phyloP scores from a whole-genome alignment of 2,888 invertebrate species.

The Drosophila rellima region DNA sequence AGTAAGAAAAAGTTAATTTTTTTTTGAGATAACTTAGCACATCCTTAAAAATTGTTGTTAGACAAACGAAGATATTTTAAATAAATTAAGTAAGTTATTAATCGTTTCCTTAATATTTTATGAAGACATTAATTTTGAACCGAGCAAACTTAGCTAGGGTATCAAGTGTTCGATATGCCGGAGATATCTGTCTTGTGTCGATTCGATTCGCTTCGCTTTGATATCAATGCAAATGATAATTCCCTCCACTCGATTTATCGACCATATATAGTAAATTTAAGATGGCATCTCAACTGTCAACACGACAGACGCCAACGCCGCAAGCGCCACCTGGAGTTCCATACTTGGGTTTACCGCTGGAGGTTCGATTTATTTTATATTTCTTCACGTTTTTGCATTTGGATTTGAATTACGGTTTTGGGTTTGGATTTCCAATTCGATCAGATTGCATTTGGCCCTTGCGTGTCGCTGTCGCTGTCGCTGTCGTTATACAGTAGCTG shows the following conservation, averaged over 20 bases:
- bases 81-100: not conserved
- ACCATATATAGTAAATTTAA: conserved; percentile 49
- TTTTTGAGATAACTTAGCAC: no score
- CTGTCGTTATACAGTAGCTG: conserved; percentile 43
- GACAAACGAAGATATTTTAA: no score
- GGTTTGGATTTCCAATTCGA: conserved; percentile 1
- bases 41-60: no score
- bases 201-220: conserved; percentile 14
- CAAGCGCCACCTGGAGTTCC: conserved; percentile 56
- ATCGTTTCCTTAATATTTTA: no score
- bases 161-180: not conserved
- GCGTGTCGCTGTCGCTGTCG: conserved; percentile 30
- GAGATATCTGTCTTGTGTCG: not conserved
- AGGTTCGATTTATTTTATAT: not conserved
- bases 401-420: conserved; percentile 27
- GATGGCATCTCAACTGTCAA: conserved; percentile 58
- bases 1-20: no score
- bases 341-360: conserved; percentile 45
- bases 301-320: conserved; percentile 68
- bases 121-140: no score
- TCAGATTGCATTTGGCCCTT: conserved; percentile 45
- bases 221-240: conserved; percentile 57
- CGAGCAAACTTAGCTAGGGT: no score
- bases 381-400: not conserved
- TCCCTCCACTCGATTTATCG: conserved; percentile 21